Evolutionary conservation across 2,113 vertebrate species (phyloP).

Genomic region (Bungarus multicinctus): DNA sequence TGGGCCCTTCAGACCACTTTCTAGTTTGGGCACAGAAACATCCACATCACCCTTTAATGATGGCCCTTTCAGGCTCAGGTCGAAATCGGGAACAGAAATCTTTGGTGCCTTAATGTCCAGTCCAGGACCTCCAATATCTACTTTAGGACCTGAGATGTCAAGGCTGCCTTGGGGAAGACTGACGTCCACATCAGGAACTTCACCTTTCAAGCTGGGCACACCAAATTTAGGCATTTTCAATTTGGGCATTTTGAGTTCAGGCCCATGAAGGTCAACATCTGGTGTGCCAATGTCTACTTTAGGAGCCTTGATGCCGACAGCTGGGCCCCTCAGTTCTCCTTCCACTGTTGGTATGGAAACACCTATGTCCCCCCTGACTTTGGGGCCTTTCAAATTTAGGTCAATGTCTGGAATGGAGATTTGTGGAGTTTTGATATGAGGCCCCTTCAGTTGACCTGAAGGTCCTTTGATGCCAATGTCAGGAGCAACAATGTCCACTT

Average conservation of each 20-base stretch:
- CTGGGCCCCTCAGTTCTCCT: conserved; percentile 51
- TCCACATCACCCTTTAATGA: not conserved
- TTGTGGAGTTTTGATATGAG: conserved; percentile 55
- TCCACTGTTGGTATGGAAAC: conserved; percentile 28
- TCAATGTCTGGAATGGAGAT: conserved; percentile 57
- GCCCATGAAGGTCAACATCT: conserved; percentile 18
- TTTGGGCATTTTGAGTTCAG: conserved; percentile 44
- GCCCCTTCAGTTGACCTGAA: conserved; percentile 51
- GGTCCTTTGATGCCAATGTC: conserved; percentile 48
- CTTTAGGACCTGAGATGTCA: conserved; percentile 26
- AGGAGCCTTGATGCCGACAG: conserved; percentile 57
- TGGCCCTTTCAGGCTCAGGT: conserved; percentile 11
- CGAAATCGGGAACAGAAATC: conserved; percentile 24
- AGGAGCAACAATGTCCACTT: conserved; percentile 16
- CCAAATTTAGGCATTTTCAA: conserved; percentile 47
- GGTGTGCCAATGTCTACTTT: conserved; percentile 39
- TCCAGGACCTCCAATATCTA: conserved; percentile 27
- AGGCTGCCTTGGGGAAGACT: conserved; percentile 17
- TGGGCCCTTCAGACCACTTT: conserved; percentile 2
- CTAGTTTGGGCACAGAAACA: not conserved
- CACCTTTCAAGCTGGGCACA: conserved; percentile 15
- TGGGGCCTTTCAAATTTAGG: conserved; percentile 59
- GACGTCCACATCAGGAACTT: conserved; percentile 32
- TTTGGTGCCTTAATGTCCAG: conserved; percentile 54
- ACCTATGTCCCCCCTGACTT: conserved; percentile 54